Percentiles rank a stretch among this genome's conserved stretches.
phyloP scores from a whole-genome alignment of 2,888 invertebrate species.

The Megamerina dolium region DNA sequence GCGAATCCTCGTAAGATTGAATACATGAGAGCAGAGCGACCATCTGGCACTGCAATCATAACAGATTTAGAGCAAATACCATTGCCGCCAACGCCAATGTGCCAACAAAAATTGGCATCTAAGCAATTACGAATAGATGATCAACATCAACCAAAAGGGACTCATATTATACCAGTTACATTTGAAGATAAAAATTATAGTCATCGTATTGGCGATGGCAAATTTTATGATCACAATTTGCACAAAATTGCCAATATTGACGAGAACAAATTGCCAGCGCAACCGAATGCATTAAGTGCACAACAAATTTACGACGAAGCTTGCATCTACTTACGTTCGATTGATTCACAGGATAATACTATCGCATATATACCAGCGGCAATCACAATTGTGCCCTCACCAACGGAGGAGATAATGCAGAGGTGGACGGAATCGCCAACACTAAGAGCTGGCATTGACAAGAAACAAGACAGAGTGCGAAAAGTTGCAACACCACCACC shows the following conservation, averaged over 20 bases:
- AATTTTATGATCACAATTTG: background rate
- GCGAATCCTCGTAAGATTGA: background rate
- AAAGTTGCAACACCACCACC: background rate
- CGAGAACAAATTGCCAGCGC: conserved; percentile 9
- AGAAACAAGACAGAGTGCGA: background rate
- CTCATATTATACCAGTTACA: conserved; percentile 29
- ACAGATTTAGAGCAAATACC: conserved; percentile 34
- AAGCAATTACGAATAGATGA: background rate
- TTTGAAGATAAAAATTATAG: conserved; percentile 12
- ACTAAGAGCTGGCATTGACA: conserved; percentile 15
- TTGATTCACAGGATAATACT: conserved; percentile 32
- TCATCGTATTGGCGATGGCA: conserved; percentile 2
- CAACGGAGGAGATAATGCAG: conserved; percentile 25
- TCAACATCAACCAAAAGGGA: conserved; percentile 1
- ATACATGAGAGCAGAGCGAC: background rate
- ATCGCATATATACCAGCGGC: conserved; percentile 30
- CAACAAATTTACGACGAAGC: conserved; percentile 38
- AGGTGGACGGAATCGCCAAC: conserved; percentile 20
- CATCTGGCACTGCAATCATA: background rate
- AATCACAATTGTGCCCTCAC: conserved; percentile 28
- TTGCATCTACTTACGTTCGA: conserved; percentile 36
- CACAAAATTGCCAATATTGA: conserved; percentile 8
- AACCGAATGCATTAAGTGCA: conserved; percentile 17
- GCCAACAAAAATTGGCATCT: background rate
- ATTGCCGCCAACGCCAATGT: conserved; percentile 30